A percentile compares a stretch with the other conserved stretches of the same genome.
These are phyloP conservation scores for Hiodon tergisus DNA, from an alignment of 2,113 vertebrate genomes.

Conservation along the genomic window DNA sequence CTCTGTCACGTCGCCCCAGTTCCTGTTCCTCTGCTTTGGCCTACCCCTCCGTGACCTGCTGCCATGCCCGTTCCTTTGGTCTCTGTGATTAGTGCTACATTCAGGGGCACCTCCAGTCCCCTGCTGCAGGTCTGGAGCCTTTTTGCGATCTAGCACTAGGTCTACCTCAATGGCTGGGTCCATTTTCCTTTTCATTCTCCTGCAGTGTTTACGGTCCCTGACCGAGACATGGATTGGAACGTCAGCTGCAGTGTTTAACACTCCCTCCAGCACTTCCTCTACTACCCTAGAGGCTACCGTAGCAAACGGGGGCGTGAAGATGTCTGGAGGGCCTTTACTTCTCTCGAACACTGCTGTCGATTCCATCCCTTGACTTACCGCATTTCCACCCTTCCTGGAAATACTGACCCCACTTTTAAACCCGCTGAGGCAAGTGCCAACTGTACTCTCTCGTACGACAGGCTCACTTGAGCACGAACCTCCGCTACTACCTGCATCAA, in stretches of 20 bases:
- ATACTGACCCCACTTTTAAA: no score
- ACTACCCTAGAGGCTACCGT: not conserved
- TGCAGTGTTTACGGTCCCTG: not conserved
- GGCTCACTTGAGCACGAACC: not conserved
- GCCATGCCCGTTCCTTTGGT: not conserved
- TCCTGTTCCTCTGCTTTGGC: not conserved
- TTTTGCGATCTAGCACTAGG: not conserved
- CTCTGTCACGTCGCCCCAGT: not conserved
- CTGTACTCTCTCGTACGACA: not conserved
- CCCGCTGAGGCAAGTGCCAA: not conserved
- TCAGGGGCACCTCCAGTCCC: not conserved
- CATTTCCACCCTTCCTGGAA: not conserved
- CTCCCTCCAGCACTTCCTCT: not conserved
- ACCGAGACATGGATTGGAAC: not conserved
- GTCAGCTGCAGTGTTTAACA: not conserved
- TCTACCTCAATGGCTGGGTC: not conserved
- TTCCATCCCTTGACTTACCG: not conserved
- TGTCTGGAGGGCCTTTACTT: not conserved
- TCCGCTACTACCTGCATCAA: not conserved
- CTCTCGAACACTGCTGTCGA: not conserved
- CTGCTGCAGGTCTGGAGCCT: not conserved
- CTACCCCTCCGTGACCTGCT: conserved; percentile 4
- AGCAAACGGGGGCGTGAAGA: not conserved
- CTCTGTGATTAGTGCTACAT: not conserved
- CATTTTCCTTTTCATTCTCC: not conserved